Conservation (phyloP, 2,888 invertebrate species). For the Cephalotes varians region DNA sequence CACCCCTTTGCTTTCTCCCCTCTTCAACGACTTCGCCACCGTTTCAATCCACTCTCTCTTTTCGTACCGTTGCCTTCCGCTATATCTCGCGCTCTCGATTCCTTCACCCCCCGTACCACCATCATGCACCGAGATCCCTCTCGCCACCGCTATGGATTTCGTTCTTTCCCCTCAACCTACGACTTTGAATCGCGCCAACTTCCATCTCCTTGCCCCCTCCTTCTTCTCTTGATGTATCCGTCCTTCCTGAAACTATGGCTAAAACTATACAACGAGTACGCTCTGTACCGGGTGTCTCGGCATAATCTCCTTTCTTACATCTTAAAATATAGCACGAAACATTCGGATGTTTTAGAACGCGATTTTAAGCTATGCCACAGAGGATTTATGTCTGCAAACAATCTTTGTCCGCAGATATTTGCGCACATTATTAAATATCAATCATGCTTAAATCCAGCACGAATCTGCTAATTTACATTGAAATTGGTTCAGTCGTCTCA, state of each 20-base stretch:
- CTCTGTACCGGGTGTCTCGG: constrained; percentile 78
- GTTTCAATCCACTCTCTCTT: constrained; percentile 64
- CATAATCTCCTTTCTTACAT: constrained; percentile 71
- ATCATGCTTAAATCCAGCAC: constrained; percentile 33
- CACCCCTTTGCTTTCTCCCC: constrained; percentile 59
- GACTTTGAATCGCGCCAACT: constrained; percentile 83
- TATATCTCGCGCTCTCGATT: constrained; percentile 13
- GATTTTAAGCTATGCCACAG: not conserved
- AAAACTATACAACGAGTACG: constrained; percentile 83
- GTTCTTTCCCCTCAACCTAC: constrained; percentile 63
- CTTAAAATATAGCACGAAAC: constrained; percentile 15
- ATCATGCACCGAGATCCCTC: constrained; percentile 53
- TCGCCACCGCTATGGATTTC: constrained; percentile 61
- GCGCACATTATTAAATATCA: constrained; percentile 16
- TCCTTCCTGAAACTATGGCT: constrained; percentile 80
- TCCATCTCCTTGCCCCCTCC: constrained; percentile 69
- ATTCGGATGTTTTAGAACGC: not conserved
- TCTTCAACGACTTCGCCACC: constrained; percentile 63
- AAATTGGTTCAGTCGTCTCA: constrained; percentile 52
- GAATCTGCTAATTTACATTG: constrained; percentile 58
- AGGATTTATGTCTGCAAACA: constrained; percentile 20
- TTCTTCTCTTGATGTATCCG: constrained; percentile 72
- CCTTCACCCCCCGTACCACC: constrained; percentile 45
- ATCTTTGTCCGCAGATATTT: not conserved
- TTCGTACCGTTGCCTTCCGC: constrained; percentile 16